phyloP scores from a whole-genome alignment of 2,113 vertebrate genomes.

The Mustela lutreola region DNA sequence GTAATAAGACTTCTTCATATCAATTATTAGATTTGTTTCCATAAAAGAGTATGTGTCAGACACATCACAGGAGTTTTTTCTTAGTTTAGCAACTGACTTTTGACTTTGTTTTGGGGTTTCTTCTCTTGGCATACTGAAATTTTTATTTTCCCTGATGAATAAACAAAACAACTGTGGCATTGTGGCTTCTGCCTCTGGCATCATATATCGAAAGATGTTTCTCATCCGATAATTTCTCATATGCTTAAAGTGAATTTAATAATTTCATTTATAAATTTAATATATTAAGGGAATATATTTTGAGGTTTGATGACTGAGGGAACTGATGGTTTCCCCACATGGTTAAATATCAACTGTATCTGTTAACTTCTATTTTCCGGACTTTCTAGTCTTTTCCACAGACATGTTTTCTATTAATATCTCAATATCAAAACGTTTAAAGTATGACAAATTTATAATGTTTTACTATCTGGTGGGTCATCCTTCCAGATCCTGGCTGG shows the following conservation, averaged over 20 bases:
- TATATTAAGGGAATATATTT: not conserved
- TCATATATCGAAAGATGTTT: not conserved
- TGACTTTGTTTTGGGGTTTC: not conserved
- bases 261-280: slow-evolving; percentile 32
- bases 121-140: not conserved
- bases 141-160: not conserved
- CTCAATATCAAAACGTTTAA: not conserved
- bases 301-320: not conserved
- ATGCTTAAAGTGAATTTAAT: not conserved
- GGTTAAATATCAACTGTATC: slow-evolving; percentile 36
- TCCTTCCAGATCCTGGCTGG: not conserved
- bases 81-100: not conserved
- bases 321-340: not conserved
- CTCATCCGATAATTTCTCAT: not conserved
- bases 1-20: not conserved
- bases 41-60: not conserved
- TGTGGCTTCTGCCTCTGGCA: not conserved
- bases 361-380: not conserved
- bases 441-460: not conserved
- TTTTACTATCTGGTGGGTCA: not conserved
- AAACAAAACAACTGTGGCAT: not conserved
- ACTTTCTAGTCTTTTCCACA: not conserved
- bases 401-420: not conserved
- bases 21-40: not conserved
- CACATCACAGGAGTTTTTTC: not conserved